phyloP scores from a whole-genome alignment of 2,888 invertebrate species.

The Osmoderma eremita region DNA sequence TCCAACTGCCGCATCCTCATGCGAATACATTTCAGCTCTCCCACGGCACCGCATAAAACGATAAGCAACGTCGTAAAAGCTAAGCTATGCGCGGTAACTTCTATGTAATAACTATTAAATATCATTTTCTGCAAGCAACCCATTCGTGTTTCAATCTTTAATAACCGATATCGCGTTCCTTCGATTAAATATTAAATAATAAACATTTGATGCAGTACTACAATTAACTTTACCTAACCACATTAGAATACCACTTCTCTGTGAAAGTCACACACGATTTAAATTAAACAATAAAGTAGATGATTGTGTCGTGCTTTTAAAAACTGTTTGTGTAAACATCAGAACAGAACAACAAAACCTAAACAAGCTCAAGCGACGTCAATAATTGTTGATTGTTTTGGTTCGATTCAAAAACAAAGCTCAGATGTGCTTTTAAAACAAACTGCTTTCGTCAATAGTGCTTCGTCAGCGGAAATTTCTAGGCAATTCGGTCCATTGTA shows the following conservation, averaged over 20 bases:
- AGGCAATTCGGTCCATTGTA: constrained; percentile 28
- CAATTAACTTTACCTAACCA: not conserved
- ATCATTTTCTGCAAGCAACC: not conserved
- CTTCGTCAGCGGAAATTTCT: constrained; percentile 25
- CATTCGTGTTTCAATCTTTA: constrained; percentile 14
- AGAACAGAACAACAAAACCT: not conserved
- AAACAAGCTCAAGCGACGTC: not conserved
- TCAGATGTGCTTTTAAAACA: constrained; percentile 23
- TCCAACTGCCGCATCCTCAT: constrained; percentile 48
- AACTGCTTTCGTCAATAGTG: constrained; percentile 20
- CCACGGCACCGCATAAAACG: constrained; percentile 14
- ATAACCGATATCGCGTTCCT: not conserved
- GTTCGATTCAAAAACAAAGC: constrained; percentile 7
- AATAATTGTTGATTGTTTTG: constrained; percentile 12
- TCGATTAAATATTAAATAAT: no score
- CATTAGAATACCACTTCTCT: not conserved
- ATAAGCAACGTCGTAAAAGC: constrained; percentile 26
- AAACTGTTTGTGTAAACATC: constrained; percentile 3
- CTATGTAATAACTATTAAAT: constrained; percentile 12
- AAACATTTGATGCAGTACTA: not conserved
- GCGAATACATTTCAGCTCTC: constrained; percentile 44
- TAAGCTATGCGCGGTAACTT: constrained; percentile 5
- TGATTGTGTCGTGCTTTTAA: not conserved
- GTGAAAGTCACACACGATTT: not conserved
- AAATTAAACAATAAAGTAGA: not conserved